Percentiles rank a stretch among this genome's conserved stretches.
Conservation (phyloP, 2,113 vertebrate genomes). For the Grantiella picta region DNA sequence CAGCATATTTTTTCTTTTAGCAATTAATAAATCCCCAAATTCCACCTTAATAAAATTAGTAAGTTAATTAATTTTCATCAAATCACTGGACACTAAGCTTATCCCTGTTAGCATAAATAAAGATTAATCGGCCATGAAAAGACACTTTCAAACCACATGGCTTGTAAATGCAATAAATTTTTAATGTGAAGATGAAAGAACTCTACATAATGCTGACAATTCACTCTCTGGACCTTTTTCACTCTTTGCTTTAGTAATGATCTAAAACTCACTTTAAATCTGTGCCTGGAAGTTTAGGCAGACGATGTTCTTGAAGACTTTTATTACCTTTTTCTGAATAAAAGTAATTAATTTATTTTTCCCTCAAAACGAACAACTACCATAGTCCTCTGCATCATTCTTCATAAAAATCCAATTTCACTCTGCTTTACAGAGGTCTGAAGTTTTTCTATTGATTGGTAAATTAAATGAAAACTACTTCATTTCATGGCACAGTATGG, state of each 20-base stretch:
- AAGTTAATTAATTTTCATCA: neutral
- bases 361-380: neutral
- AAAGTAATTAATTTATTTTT: neutral
- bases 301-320: neutral
- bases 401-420: neutral
- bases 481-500: neutral
- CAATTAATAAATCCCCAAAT: neutral
- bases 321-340: neutral
- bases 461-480: neutral
- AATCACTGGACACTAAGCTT: neutral
- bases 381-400: neutral
- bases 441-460: neutral
- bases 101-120: conserved; percentile 24
- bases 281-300: neutral
- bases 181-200: conserved; percentile 26
- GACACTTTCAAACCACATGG: neutral
- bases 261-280: neutral
- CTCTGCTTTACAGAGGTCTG: neutral
- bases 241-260: neutral
- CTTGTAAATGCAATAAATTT: conserved; percentile 26
- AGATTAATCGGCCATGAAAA: conserved; percentile 37
- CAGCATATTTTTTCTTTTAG: neutral
- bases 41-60: neutral
- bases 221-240: neutral
- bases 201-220: neutral